Percentiles rank a stretch among this genome's conserved stretches.
phyloP scores from a whole-genome alignment of 92 coral and sea anemone species.

The Virgularia gustaviana region DNA sequence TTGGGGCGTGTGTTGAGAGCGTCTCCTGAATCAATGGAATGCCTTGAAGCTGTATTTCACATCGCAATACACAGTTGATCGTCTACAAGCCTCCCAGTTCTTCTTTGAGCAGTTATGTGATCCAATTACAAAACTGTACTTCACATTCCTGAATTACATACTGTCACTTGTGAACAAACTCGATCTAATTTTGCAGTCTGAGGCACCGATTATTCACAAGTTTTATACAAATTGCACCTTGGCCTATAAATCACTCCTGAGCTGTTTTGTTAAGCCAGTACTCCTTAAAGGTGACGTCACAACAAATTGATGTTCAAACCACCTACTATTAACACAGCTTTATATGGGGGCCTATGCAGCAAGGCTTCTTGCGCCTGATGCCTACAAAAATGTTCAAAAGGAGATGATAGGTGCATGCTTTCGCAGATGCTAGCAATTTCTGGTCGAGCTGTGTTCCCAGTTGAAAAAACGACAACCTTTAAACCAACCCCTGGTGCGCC shows the following conservation, averaged over 20 bases:
- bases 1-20: conserved; percentile 33
- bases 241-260: conserved; percentile 19
- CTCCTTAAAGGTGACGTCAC: conserved; percentile 28
- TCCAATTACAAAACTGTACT: conserved; percentile 21
- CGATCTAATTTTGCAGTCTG: conserved; percentile 23
- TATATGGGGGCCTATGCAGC: conserved; percentile 24
- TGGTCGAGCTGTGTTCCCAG: conserved; percentile 20
- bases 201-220: conserved; percentile 19
- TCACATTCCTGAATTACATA: conserved; percentile 21
- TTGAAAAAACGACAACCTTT: conserved; percentile 13
- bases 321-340: conserved; percentile 16
- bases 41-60: conserved; percentile 33
- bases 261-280: conserved; percentile 28
- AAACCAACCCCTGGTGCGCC: background rate
- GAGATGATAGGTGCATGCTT: conserved; percentile 10
- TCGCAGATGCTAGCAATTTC: conserved; percentile 17
- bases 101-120: conserved; percentile 15
- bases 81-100: conserved; percentile 33
- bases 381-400: conserved; percentile 9
- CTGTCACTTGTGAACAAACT: conserved; percentile 23
- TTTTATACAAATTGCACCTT: conserved; percentile 13
- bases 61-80: conserved; percentile 20
- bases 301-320: conserved; percentile 9
- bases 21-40: conserved; percentile 28
- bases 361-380: background rate